Percentiles rank a stretch among this genome's conserved stretches.
Conservation (phyloP, 2,797 vertebrate genomes). For the Brachyrhaphis roseni region DNA sequence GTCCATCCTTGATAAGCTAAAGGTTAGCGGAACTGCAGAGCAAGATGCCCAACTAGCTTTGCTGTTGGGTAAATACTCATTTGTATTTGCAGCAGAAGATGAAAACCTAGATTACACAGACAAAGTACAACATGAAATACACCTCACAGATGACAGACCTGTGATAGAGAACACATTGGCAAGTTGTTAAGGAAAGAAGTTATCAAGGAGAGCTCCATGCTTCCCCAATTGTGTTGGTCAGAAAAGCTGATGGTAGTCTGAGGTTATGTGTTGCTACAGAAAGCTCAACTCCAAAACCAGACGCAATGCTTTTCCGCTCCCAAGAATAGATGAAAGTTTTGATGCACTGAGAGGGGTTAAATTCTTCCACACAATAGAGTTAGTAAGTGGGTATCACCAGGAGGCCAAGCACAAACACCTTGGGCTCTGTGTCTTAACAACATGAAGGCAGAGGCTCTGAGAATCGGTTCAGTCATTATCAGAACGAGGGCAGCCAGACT, state of each 20-base stretch:
- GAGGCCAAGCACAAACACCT: background rate
- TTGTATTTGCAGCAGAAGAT: too few relatives aligned
- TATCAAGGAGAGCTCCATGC: background rate
- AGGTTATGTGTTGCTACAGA: background rate
- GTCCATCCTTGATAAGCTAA: too few relatives aligned
- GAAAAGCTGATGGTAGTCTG: background rate
- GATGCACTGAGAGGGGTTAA: background rate
- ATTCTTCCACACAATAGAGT: background rate
- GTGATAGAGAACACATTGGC: constrained; percentile 4
- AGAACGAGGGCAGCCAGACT: too few relatives aligned
- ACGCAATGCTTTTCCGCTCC: background rate
- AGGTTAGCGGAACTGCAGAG: too few relatives aligned
- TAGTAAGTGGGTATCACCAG: background rate
- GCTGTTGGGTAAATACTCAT: too few relatives aligned
- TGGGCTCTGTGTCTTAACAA: too few relatives aligned
- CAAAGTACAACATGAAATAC: too few relatives aligned
- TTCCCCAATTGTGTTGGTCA: background rate
- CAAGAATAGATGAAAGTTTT: background rate
- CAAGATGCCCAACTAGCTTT: too few relatives aligned
- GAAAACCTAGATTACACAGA: too few relatives aligned
- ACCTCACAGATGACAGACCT: too few relatives aligned
- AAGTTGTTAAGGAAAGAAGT: background rate
- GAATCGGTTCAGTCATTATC: too few relatives aligned
- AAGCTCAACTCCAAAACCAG: background rate
- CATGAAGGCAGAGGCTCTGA: too few relatives aligned